Evolutionary conservation across 2,797 vertebrate genomes (phyloP), one percentile per base, ranked within the genome.

Genomic region (Pogonophryne albipinna): DNA sequence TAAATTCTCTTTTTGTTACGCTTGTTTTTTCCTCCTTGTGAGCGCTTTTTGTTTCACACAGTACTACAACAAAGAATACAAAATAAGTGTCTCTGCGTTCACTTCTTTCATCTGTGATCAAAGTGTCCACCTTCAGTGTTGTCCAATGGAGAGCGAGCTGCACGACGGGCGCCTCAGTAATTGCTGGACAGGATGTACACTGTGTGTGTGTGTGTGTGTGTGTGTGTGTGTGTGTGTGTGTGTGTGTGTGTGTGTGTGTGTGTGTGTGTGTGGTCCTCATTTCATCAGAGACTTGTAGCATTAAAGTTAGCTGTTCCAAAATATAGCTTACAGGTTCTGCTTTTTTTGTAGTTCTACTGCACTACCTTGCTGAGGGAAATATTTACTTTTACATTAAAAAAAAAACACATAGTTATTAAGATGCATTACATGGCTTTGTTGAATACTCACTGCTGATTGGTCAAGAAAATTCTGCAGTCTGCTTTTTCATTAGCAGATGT

Each of bases 91-190:
- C 9, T 31, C 59, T 64, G 45, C 75, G 19, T 82, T 53, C 34
- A 8, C 74, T 46, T 65, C 69, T 56, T 49, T 23, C 14, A 41
- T 59, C 42, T 57, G 67, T 34, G 65, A 65, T 72, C n/a, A 78
- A 78, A 75, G 64, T 49, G 47, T 79, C 59, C 58, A 49, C 19
- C 20, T 38, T 7, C 34, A 38, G 34, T 38, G 0, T 58, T 49
- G 38, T 55, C 55, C 79, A 71, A 23, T 8, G 6, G 58, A 38
- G 62, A 53, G 63, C 14, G n/a, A n/a, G n/a, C n/a, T n/a, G n/a
- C n/a, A n/a, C n/a, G n/a, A n/a, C n/a, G n/a, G n/a, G n/a, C n/a
- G n/a, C n/a, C n/a, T n/a, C n/a, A n/a, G n/a, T n/a, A n/a, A n/a
- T n/a, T n/a, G n/a, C n/a, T n/a, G n/a, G n/a, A n/a, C n/a, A n/a